A percentile compares a stretch with the other conserved stretches of the same genome.
These are phyloP conservation scores for Drosophila koepferae DNA, from an alignment of 2,888 invertebrate species.

Conservation along the genomic window DNA sequence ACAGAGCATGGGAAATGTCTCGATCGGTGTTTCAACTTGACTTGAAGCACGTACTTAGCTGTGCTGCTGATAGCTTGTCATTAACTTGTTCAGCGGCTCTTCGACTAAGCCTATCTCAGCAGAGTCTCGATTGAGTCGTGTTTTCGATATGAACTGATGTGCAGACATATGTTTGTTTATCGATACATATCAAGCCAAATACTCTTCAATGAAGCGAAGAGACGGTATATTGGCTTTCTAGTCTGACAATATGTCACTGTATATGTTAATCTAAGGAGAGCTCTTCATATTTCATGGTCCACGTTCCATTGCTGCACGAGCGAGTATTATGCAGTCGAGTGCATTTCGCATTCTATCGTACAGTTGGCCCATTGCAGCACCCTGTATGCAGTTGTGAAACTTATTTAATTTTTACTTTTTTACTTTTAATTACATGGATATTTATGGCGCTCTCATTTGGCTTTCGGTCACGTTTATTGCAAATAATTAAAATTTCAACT, in stretches of 20 bases:
- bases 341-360: neutral
- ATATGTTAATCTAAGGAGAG: too few species aligned
- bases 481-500: conserved; percentile 60
- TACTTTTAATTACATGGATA: conserved; percentile 27
- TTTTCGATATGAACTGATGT: neutral
- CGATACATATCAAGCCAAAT: neutral
- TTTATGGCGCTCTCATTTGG: conserved; percentile 35
- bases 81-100: neutral
- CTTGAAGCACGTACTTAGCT: conserved; percentile 46
- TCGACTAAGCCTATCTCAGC: neutral
- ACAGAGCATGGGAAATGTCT: neutral
- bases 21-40: neutral
- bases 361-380: neutral
- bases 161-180: conserved; percentile 5
- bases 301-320: too few species aligned
- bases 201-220: neutral
- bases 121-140: conserved; percentile 1
- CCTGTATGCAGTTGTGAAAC: conserved; percentile 21
- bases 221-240: neutral
- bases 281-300: too few species aligned
- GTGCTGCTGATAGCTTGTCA: neutral
- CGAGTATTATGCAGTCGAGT: conserved; percentile 4
- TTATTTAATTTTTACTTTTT: conserved; percentile 13
- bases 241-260: neutral
- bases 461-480: conserved; percentile 57